Percentiles rank a stretch among this genome's conserved stretches.
phyloP scores from a whole-genome alignment of 1,140 invertebrate species.

The Gonatopus flavifemur region DNA sequence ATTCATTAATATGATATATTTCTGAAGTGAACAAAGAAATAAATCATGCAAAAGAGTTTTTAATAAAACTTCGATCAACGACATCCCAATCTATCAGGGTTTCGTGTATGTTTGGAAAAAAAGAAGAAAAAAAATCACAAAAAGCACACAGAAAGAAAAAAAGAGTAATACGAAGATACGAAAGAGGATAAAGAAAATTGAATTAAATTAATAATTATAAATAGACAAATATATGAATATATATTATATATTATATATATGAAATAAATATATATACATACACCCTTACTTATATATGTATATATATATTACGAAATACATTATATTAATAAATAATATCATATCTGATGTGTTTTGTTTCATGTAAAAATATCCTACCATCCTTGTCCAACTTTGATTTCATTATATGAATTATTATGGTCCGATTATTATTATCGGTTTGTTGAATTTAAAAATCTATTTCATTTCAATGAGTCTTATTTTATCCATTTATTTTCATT shows the following conservation, averaged over 20 bases:
- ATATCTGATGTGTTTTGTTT: constrained; percentile 38
- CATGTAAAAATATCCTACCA: too few species aligned
- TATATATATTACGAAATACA: constrained; percentile 48
- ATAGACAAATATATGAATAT: constrained; percentile 28
- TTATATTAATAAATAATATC: constrained; percentile 53
- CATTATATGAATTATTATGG: too few species aligned
- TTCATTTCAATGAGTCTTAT: too few species aligned
- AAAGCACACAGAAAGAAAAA: background rate
- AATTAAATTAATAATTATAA: constrained; percentile 30
- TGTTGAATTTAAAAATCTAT: too few species aligned
- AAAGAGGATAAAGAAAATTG: constrained; percentile 26
- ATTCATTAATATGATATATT: too few species aligned
- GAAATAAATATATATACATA: constrained; percentile 31
- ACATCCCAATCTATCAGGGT: constrained; percentile 53
- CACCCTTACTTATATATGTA: constrained; percentile 34
- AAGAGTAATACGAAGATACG: constrained; percentile 15
- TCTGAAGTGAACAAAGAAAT: too few species aligned
- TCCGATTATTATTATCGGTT: too few species aligned
- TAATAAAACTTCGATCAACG: too few species aligned
- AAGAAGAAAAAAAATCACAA: too few species aligned
- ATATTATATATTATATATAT: constrained; percentile 27
- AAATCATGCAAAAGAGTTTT: constrained; percentile 17
- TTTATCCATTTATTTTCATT: too few species aligned
- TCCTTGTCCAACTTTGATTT: too few species aligned
- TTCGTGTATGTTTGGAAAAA: constrained; percentile 46